These are phyloP conservation scores for Lasiommata megera DNA, from an alignment of 2,888 invertebrate species.

Conservation along the genomic window DNA sequence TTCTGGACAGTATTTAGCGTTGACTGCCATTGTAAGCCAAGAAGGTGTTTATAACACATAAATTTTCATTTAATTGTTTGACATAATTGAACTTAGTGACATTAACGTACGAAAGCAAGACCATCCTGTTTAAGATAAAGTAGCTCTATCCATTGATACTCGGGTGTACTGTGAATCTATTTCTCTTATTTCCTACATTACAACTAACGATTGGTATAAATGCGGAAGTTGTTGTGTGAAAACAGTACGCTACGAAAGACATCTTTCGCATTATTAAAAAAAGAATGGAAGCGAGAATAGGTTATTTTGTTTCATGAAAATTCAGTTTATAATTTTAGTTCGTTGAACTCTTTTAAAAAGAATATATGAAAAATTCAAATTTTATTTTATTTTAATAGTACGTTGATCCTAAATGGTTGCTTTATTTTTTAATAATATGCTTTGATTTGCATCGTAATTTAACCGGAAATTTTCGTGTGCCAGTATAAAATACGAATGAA, in stretches of 20 bases:
- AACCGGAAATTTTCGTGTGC: background rate
- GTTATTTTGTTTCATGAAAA: no score
- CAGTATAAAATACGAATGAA: slow-evolving; percentile 24
- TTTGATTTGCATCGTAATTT: background rate
- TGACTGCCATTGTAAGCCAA: slow-evolving; percentile 32
- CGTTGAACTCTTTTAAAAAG: no score
- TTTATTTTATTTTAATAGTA: background rate
- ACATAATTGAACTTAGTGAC: background rate
- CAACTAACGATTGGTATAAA: no score
- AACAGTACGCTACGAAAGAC: no score
- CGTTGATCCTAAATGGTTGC: background rate
- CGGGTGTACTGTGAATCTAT: no score
- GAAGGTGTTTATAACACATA: background rate
- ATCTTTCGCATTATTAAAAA: no score
- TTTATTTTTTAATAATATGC: background rate
- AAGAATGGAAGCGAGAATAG: no score
- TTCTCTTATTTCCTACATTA: no score
- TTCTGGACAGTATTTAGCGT: slow-evolving; percentile 41
- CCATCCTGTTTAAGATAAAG: slow-evolving; percentile 30
- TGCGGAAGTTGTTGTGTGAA: no score
- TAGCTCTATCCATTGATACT: no score
- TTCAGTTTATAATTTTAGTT: no score
- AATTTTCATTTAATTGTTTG: background rate
- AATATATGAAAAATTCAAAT: background rate
- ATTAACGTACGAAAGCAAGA: background rate